Evolutionary conservation across 2,113 vertebrate genomes (phyloP).

Genomic region (Vulpes ferrilata): DNA sequence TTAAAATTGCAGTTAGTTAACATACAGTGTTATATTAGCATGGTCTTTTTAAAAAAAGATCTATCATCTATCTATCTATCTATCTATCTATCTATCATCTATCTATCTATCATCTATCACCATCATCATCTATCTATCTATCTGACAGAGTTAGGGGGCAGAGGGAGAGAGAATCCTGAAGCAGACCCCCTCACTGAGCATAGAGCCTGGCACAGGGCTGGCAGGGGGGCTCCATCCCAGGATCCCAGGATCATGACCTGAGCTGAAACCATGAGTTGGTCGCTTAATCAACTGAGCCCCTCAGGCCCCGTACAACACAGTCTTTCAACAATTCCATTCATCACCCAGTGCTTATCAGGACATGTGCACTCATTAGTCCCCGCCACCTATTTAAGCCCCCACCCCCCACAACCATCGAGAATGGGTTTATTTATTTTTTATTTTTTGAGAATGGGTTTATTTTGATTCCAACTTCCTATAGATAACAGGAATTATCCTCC

Average conservation of each 20-base stretch:
- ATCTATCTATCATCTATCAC: too few relatives aligned
- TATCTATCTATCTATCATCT: too few relatives aligned
- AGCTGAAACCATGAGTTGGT: neutral
- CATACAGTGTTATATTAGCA: neutral
- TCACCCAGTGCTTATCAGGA: neutral
- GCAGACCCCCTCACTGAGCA: neutral
- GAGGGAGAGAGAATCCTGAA: neutral
- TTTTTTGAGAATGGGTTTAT: neutral
- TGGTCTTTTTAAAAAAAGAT: too few relatives aligned
- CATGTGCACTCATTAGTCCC: neutral
- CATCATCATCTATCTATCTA: neutral
- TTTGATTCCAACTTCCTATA: neutral
- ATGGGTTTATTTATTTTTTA: neutral
- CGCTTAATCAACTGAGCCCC: neutral
- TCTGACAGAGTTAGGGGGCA: neutral
- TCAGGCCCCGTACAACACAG: neutral
- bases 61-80: too few relatives aligned
- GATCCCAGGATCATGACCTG: neutral
- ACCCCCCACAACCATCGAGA: neutral
- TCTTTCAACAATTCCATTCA: neutral
- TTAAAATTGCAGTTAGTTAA: neutral
- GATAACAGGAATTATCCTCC: neutral
- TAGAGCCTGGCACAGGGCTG: neutral
- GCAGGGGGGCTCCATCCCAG: neutral
- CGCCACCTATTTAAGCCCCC: neutral